These are phyloP conservation scores for Cathartes aura DNA, from an alignment of 2,113 vertebrate genomes.

Conservation along the genomic window DNA sequence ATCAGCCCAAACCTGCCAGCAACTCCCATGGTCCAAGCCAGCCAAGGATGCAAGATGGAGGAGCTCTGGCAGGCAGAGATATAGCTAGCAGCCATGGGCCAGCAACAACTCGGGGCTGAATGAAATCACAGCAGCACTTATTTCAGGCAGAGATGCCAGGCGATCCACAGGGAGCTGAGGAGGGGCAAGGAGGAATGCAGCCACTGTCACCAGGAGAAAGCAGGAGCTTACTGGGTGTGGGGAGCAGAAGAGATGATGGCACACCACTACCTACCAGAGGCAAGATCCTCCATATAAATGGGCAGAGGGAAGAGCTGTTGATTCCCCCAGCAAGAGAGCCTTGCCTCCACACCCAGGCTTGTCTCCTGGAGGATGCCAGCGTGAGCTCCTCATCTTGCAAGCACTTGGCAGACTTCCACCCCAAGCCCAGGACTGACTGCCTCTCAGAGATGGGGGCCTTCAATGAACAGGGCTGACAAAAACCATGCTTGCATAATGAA, in stretches of 20 bases:
- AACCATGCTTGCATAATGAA: neutral
- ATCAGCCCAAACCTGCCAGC: neutral
- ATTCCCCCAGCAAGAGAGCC: neutral
- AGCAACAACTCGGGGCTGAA: neutral
- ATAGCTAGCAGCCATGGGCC: neutral
- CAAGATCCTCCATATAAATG: accelerated
- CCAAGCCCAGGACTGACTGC: neutral
- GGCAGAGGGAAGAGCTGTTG: neutral
- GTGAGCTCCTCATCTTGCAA: neutral
- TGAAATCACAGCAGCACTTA: neutral
- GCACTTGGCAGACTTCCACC: neutral
- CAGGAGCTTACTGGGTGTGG: neutral
- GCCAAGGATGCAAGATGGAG: neutral
- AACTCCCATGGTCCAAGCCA: neutral
- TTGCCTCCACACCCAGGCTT: neutral
- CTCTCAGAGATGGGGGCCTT: neutral
- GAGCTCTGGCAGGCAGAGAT: neutral
- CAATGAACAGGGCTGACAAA: neutral
- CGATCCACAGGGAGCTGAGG: neutral
- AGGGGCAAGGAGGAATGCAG: neutral
- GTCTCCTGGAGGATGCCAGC: neutral
- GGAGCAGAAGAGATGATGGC: neutral
- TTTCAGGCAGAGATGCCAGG: neutral
- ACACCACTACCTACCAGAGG: neutral
- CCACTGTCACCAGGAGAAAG: neutral